Evolutionary conservation across 1,140 invertebrate species (phyloP).

Genomic region (Hestina assimilis): DNA sequence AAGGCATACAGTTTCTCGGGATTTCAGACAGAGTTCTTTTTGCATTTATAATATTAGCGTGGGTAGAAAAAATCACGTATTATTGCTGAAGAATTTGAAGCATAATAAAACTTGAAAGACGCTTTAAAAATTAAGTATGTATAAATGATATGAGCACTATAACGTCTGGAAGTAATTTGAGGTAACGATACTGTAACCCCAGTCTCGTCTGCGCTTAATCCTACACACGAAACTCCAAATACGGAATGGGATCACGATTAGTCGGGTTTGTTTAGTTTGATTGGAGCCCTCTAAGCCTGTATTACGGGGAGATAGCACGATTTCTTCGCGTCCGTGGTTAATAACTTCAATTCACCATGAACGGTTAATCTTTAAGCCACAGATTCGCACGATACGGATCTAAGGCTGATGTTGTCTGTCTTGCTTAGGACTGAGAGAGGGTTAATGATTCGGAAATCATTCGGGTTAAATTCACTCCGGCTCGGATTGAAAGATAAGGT

Average conservation of each 20-base stretch:
- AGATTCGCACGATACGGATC: constrained; percentile 70
- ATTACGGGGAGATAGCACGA: constrained; percentile 70
- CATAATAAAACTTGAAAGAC: constrained; percentile 4
- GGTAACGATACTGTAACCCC: constrained; percentile 68
- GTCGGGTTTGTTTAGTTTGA: constrained; percentile 73
- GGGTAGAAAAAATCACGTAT: too few species aligned
- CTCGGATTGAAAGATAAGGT: constrained; percentile 73
- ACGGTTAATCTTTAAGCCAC: constrained; percentile 68
- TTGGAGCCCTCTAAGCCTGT: constrained; percentile 66
- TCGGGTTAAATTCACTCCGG: constrained; percentile 67
- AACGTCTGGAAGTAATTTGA: constrained; percentile 41
- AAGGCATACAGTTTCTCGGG: too few species aligned
- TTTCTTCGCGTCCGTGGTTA: constrained; percentile 69
- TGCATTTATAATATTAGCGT: too few species aligned
- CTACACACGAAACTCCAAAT: constrained; percentile 64
- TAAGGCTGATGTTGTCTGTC: constrained; percentile 74
- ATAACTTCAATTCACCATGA: constrained; percentile 67
- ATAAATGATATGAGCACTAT: constrained; percentile 11
- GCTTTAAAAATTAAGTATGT: constrained; percentile 10
- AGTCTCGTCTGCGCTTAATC: constrained; percentile 65
- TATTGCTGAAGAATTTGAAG: too few species aligned
- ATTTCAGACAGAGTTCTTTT: too few species aligned
- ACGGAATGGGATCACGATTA: constrained; percentile 72
- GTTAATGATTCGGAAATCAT: constrained; percentile 77
- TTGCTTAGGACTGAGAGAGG: constrained; percentile 69